Base-by-base conservation (phyloP, 2,797 vertebrate species). In the Neomorphus geoffroyi region DNA sequence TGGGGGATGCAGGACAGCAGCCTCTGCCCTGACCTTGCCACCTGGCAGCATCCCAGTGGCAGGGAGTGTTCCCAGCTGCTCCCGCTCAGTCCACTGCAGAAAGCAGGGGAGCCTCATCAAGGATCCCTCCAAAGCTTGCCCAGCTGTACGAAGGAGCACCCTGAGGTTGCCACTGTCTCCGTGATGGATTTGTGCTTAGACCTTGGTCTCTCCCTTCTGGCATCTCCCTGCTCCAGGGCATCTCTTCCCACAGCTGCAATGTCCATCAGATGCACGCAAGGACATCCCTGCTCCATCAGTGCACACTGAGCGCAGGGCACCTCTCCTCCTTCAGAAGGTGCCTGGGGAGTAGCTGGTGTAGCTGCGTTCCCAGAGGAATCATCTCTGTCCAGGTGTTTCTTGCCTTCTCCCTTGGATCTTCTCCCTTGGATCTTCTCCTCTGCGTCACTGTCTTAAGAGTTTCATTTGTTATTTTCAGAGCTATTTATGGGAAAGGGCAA, bases 111-210 rank as follows among this genome's bases (percentile, higher is more conserved):
- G n/a, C n/a, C n/a, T n/a, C n/a, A n/a, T n/a, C n/a, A 12, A 72
- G 46, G 35, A 13, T 33, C 18, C 46, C 8, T 11, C 35, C 10
- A 6, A 16, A 22, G 71, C 18, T 46, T 3, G 58, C 23, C 74
- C 17, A 13, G 24, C 10, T 9, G 72, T 16, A 21, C 33, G 43
- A 19, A 8, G 28, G 3, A 24, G 0, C 2, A 28, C 56, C 57
- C 45, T 4, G 45, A 15, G 57, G 14, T 13, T 6, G 14, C 71
- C 26, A 14, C 71, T 19, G 30, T 11, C 69, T 6, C 37, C 51
- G 5, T 7, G 23, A 1, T 7, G 71, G 11, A n/a, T n/a, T n/a
- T n/a, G n/a, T n/a, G n/a, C 1, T 6, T 1, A 6, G 27, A 3
- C 18, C 11, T 35, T 3, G 43, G 11, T 23, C 58, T 23, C 32